phyloP scores from a whole-genome alignment of 2,113 vertebrate genomes.

The Sylvilagus bachmani region DNA sequence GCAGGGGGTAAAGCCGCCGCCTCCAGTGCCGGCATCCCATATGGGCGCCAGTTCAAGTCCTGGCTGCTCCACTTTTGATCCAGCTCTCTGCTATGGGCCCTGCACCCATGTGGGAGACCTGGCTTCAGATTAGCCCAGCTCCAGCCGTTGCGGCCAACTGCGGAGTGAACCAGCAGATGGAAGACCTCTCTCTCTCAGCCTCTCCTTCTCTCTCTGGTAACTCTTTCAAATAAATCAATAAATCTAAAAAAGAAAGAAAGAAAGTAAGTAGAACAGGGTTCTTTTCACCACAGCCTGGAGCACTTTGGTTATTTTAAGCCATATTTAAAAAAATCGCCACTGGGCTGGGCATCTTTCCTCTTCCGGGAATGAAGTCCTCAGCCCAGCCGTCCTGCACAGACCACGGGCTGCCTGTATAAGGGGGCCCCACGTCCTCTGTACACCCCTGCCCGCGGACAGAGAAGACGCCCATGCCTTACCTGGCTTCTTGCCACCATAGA shows the following conservation, averaged over 20 bases:
- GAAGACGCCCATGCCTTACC: conserved; percentile 85
- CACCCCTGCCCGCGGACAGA: neutral
- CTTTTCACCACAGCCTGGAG: neutral
- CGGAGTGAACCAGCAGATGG: no score
- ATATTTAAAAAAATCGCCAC: neutral
- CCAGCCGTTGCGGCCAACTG: no score
- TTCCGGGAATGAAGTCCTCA: neutral
- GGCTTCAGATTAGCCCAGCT: no score
- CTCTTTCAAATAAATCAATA: no score
- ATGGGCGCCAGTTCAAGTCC: no score
- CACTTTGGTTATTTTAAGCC: neutral
- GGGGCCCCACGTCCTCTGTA: neutral
- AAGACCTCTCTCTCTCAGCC: no score
- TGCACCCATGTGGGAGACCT: no score
- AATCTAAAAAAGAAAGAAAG: neutral
- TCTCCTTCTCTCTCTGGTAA: no score
- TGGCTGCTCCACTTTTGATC: no score
- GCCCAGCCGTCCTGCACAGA: neutral
- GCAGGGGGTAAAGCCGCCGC: no score
- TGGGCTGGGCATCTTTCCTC: neutral
- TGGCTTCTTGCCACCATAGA: conserved; percentile 96
- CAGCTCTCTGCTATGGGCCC: no score
- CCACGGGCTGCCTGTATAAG: neutral
- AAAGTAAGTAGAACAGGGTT: neutral
- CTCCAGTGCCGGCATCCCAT: no score